Base-by-base conservation (phyloP, 2,797 vertebrate species). In the Enteromius afrohamiltoni region DNA sequence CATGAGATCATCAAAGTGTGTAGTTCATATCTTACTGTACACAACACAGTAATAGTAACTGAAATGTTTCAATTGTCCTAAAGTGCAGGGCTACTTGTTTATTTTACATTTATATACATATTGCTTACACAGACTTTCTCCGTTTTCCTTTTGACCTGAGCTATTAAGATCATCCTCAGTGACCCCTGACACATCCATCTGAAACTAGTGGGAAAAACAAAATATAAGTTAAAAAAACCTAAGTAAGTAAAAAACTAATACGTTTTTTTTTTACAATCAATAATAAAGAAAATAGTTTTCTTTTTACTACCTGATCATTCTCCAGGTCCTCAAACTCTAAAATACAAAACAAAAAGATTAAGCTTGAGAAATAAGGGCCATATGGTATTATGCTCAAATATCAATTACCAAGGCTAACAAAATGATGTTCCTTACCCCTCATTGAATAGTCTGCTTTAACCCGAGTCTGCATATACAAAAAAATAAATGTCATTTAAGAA, bases 391-490 rank as follows among this genome's bases (percentile, higher is more conserved):
- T 11, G 21, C 51, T 60, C 8, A 5, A 11, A 37, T 17, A 31
- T 14, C 2, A 77, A 40, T 16, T 21, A 83, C 10, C 83, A 26
- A 37, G 76, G 69, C 78, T 23, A 16, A 64, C 17, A 26, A 69
- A 19, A 83, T 6, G 4, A 4, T 7, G 6, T 34, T 62, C 42
- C 86, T 75, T 85, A 93, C 93, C 79, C 77, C 23, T 75, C 4
- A 85, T 2, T 1, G 90, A 88, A 14, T 85, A 83, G 0, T 91
- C 86, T 8, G 42, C 78, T 37, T 81, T 37, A 67, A 89, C 84
- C 26, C 67, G 49, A 79, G 55, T 87, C 93, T 94, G 71, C 8
- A 85, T 29, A 26, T 29, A 31, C 31, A 3, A 68, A 5, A 49
- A 71, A 60, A 40, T 3, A 77, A 69, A 58, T 49, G 4, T 47